These are phyloP conservation scores for Agrotis exclamationis DNA, from an alignment of 2,888 invertebrate genomes.

Conservation along the genomic window DNA sequence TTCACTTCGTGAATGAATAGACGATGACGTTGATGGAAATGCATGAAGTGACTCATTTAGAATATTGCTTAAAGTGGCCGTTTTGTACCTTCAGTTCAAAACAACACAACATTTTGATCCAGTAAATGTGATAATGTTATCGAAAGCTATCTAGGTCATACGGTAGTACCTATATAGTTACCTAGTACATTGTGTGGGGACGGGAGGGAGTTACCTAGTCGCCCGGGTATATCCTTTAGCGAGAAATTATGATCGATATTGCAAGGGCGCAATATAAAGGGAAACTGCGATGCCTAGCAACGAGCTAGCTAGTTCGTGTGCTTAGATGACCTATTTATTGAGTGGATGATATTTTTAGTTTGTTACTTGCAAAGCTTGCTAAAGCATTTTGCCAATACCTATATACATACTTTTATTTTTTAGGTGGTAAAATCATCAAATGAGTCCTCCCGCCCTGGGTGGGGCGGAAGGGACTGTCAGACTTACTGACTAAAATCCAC, in stretches of 20 bases:
- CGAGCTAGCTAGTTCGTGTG: neutral
- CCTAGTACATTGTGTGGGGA: neutral
- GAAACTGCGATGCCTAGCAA: neutral
- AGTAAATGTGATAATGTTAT: neutral
- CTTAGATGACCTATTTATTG: neutral
- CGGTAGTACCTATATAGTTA: neutral
- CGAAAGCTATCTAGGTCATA: conserved; percentile 35
- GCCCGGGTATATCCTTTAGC: conserved; percentile 14
- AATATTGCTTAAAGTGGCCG: too few species aligned
- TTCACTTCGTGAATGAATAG: too few species aligned
- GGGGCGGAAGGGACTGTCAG: too few species aligned
- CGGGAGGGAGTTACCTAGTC: neutral
- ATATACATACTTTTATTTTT: too few species aligned
- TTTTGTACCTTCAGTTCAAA: neutral
- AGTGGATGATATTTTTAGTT: neutral
- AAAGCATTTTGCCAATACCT: too few species aligned
- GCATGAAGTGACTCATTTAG: too few species aligned
- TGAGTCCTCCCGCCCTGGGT: too few species aligned
- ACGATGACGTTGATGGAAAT: too few species aligned
- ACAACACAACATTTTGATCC: neutral
- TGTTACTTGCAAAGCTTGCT: too few species aligned
- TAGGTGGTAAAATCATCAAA: too few species aligned
- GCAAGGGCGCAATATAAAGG: conserved; percentile 12
- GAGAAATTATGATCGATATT: conserved; percentile 37
- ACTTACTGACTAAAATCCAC: too few species aligned